These are phyloP conservation scores for Stegodyphus mimosarum DNA, from an alignment of 1,140 invertebrate genomes.

Conservation along the genomic window DNA sequence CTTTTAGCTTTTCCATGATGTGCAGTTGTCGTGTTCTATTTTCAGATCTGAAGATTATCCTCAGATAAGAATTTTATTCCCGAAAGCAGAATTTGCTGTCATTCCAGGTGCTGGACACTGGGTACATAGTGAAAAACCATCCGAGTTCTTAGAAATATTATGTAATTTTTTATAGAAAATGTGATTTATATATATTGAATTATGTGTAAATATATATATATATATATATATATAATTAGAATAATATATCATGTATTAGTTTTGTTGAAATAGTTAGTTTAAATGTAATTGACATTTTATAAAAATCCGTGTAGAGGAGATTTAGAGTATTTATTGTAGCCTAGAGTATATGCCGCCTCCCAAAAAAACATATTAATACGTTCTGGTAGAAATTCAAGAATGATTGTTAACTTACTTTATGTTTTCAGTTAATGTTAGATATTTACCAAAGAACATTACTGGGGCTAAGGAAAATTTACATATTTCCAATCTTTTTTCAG, in stretches of 20 bases:
- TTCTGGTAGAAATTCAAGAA: too few species aligned
- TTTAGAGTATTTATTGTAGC: neutral
- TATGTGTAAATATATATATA: neutral
- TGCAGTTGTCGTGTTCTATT: conserved; percentile 12
- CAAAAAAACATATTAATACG: too few species aligned
- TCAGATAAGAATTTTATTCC: conserved; percentile 80
- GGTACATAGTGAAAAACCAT: conserved; percentile 90
- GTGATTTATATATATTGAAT: neutral
- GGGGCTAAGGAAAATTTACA: too few species aligned
- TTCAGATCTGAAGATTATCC: conserved; percentile 73
- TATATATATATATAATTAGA: neutral
- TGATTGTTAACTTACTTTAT: too few species aligned
- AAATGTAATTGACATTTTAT: neutral
- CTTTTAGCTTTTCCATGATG: too few species aligned
- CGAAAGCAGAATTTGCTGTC: conserved; percentile 78
- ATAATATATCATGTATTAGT: neutral
- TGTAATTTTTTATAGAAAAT: conserved; percentile 65
- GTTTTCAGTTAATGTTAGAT: too few species aligned
- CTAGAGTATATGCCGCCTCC: too few species aligned
- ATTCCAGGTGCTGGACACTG: conserved; percentile 88
- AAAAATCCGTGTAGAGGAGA: neutral
- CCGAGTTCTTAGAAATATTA: conserved; percentile 77
- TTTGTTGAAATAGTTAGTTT: neutral
- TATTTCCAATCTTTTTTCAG: too few species aligned
- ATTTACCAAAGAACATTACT: too few species aligned